These are phyloP conservation scores for Clarias pachynema DNA, from an alignment of 2,797 vertebrate genomes.

Conservation along the genomic window DNA sequence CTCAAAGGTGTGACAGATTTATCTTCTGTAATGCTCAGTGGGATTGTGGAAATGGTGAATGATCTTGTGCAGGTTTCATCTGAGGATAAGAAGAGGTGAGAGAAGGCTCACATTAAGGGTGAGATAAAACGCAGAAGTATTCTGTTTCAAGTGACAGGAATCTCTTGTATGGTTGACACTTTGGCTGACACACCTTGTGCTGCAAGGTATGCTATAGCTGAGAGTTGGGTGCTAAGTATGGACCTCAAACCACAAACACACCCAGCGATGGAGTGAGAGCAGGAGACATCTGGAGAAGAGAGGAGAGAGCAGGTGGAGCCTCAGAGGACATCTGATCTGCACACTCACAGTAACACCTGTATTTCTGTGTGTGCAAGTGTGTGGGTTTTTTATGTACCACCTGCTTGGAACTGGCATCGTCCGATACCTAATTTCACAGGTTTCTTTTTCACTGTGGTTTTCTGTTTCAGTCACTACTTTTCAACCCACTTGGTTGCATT, in stretches of 20 bases:
- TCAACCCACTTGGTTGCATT: not conserved
- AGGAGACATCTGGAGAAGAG: conserved; percentile 36
- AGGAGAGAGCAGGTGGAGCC: conserved; percentile 35
- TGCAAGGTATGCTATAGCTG: conserved; percentile 18
- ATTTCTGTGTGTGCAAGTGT: conserved; percentile 30
- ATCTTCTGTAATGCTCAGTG: not conserved
- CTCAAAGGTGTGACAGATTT: conserved; percentile 8
- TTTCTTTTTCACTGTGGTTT: conserved; percentile 17
- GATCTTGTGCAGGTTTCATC: not conserved
- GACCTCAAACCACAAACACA: conserved; percentile 39
- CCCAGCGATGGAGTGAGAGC: not conserved
- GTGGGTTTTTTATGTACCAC: conserved; percentile 18
- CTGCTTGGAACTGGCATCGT: conserved; percentile 20
- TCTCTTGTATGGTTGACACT: conserved; percentile 23
- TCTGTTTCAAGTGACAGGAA: conserved; percentile 32
- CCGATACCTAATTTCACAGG: conserved; percentile 25
- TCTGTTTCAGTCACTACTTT: conserved; percentile 23
- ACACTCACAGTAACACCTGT: conserved; percentile 39
- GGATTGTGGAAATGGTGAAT: not conserved
- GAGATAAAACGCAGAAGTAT: conserved; percentile 17
- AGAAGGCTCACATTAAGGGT: conserved; percentile 13
- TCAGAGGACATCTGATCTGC: conserved; percentile 37
- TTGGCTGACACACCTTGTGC: conserved; percentile 11
- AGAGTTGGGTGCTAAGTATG: conserved; percentile 30
- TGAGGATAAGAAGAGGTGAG: conserved; percentile 20